Base-by-base conservation (phyloP, 2,888 invertebrate genomes). In the Amiota communis region DNA sequence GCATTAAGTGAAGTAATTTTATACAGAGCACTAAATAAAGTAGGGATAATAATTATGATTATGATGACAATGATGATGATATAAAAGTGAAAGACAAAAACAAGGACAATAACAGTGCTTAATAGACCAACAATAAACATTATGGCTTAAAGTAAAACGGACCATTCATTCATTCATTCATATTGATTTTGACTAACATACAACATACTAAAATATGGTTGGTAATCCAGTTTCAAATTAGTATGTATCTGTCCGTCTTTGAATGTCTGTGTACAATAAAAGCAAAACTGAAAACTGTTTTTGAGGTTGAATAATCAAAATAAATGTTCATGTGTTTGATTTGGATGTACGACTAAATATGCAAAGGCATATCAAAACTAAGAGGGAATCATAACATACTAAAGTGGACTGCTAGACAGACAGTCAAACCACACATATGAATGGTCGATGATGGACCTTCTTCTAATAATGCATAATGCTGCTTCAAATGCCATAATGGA, bases 311-410 rank as follows among this genome's bases (percentile, higher is more conserved):
- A 53, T 71, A 78, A 78, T 79, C 81, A 80, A 75, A 74, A 76
- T 73, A 65, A 73, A 77, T 83, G 74, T 75, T 80, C 77, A 69
- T 77, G 76, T 72, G 73, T 81, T 78, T 81, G 82, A 81, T 84
- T 82, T 76, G 79, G 78, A 78, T 85, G 2, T 36, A 36, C 36
- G 36, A 36, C 81, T 86, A 78, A 86, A 84, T 84, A 83, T 69
- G 72, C 17, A 59, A 17, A 13, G 10, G 53, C 53, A 53, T n/a
- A 13, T 2, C 13, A 59, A 15, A 6, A 6, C 8, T 6, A 36
- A 6, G 8, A 20, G 20, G 20, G 36, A 36, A 8, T 15, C 59
- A 17, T n/a, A n/a, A n/a, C n/a, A n/a, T 20, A 59, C 23, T 15
- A 59, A 15, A 59, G 11, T 17, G 17, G 53, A 51, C 6, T 11